Evolutionary conservation across 1,140 invertebrate species (phyloP), one percentile per base, ranked within the genome.

Genomic region (Drosophila tropicalis): DNA sequence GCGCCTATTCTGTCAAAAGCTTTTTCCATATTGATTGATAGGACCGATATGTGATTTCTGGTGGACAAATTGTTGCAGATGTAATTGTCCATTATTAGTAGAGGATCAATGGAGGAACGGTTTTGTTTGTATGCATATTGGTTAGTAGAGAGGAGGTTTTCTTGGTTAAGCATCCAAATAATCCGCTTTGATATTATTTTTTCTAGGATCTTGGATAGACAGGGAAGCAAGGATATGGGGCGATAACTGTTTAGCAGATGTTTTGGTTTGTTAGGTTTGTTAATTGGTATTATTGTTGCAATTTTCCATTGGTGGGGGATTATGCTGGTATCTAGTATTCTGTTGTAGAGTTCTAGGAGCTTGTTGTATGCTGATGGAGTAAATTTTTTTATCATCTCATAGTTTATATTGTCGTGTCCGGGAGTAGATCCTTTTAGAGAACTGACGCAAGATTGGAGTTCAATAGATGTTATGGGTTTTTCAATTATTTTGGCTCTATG

Each of bases 231-330:
- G 7, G 39, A 62, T 13, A 62, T 62, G 5, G 39, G 60, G 7
- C 60, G 15, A 29, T 44, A 62, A n/a, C 60, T n/a, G 25, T 15
- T 22, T 47, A 62, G 10, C 4, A 39, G 17, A 19, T 62, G 32
- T 62, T 62, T 62, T 62, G 60, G 39, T 39, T 62, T 61, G 15
- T 61, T 29, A 9, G 58, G 58, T 61, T 61, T 62, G 60, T n/a
- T 41, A 10, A 62, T 62, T 7, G 60, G 60, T 15, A 62, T 62
- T 17, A 62, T 25, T 62, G 60, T 44, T 29, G 29, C 29, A 6
- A 29, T 29, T 29, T 29, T 29, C 29, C 29, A 29, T 29, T 29
- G 29, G 29, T 29, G 29, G 29, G 29, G 29, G 29, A 29, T 29
- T 29, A 29, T 29, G 34, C 36, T 62, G 22, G 39, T 62, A 17